A percentile compares a stretch with the other conserved stretches of the same genome.
Conservation (phyloP, 2,113 vertebrate species). For the Gobius niger region DNA sequence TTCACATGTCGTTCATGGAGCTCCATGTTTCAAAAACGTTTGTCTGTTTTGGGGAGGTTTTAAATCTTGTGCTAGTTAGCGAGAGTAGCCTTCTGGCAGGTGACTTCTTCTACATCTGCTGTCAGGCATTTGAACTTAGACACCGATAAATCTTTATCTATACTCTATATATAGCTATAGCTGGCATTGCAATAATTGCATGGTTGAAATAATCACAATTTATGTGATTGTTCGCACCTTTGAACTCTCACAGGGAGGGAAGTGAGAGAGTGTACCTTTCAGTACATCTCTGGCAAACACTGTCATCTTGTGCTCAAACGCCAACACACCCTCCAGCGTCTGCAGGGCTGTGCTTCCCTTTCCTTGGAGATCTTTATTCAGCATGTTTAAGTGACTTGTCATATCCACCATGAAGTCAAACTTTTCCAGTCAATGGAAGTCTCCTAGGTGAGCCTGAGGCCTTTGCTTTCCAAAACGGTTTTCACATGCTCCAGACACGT, state of each 20-base stretch:
- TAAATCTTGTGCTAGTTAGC: neutral
- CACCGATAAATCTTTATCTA: neutral
- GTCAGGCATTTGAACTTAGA: neutral
- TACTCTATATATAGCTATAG: neutral
- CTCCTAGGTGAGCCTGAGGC: no score
- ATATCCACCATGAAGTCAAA: no score
- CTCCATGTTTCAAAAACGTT: slow-evolving; percentile 9
- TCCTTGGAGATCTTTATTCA: no score
- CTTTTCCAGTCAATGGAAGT: no score
- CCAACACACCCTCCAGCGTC: no score
- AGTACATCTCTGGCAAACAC: no score
- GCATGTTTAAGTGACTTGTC: no score
- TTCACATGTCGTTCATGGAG: neutral
- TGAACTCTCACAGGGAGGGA: neutral
- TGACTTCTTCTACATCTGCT: neutral
- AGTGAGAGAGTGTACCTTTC: no score
- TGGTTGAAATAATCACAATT: neutral
- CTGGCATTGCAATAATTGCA: neutral
- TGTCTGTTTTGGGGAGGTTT: neutral
- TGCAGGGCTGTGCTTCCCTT: no score
- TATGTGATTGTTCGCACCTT: neutral
- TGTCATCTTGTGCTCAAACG: no score
- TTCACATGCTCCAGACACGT: no score
- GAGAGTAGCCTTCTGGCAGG: neutral
- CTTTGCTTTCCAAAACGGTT: no score